Evolutionary conservation across 2,888 invertebrate species (phyloP), one percentile per base, ranked within the genome.

Genomic region (Caenorhabditis auriculariae): DNA sequence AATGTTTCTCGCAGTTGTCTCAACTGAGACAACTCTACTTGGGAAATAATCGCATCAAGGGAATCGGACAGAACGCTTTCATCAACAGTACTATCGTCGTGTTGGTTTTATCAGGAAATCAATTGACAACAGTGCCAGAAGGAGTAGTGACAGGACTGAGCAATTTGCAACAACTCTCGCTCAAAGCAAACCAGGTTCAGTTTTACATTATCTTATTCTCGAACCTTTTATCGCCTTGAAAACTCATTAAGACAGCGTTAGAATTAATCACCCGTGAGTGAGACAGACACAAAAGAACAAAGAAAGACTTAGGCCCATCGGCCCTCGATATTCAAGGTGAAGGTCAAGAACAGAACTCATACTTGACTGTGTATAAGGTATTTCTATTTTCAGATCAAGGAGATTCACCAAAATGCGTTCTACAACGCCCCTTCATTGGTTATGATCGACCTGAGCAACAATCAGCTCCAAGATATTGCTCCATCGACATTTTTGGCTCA

Each of bases 401-500:
- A 50, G 3, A 62, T 82, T n/a, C 65, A 78, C 53, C 73, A 70
- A 48, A 79, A 78, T 50, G 76, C 81, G n/a, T 81, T 81, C 68
- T 72, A 77, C 53, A 69, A 75, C 37, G 75, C 74, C 41, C 74
- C 80, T 2, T 69, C 74, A 3, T 52, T 81, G 12, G 78, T 76
- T 23, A 77, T 81, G 75, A 47, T 81, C 26, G 81, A 81, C 53
- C 57, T 82, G 38, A 72, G 77, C 17, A 54, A 77, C 37, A 81
- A 81, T 47, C 54, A 71, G 47, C 54, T 81, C 24, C 54, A 62
- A 26, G 67, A 72, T 23, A 61, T 81, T 43, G 59, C 70, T 0
- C 74, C 80, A 28, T 71, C 77, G 6, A 76, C 77, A 1, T 81
- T 81, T 58, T 56, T 81, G 35, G 67, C 76, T n/a, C 81, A 80